Evolutionary conservation across 1,140 invertebrate species (phyloP).

Genomic region (Eciton burchellii): DNA sequence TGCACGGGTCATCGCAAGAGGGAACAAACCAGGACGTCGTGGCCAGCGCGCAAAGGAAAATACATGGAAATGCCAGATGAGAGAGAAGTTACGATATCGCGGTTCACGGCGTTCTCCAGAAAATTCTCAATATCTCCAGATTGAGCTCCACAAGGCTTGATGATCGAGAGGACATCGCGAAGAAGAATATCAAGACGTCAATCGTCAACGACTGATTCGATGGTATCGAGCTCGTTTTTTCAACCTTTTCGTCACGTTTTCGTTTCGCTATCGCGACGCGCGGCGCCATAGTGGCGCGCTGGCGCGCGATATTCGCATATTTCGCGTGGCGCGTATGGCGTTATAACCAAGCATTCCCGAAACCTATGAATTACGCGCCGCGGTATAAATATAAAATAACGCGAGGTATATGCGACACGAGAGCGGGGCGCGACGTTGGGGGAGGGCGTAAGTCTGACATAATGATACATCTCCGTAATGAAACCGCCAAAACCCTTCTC

Average conservation of each 20-base stretch:
- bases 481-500: constrained; percentile 69
- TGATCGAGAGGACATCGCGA: background rate
- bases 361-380: constrained; percentile 76
- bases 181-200: no score
- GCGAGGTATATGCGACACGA: constrained; percentile 35
- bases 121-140: background rate
- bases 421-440: constrained; percentile 41
- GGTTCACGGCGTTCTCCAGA: background rate
- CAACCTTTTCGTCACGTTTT: background rate
- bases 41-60: background rate
- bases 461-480: constrained; percentile 81
- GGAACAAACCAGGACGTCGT: background rate
- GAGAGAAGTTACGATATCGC: background rate
- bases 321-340: constrained; percentile 35
- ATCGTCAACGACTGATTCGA: constrained; percentile 9
- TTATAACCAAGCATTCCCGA: constrained; percentile 71
- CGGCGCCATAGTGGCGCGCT: no score
- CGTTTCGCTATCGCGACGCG: constrained; percentile 16
- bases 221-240: background rate
- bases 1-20: constrained; percentile 22
- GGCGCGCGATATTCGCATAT: constrained; percentile 60
- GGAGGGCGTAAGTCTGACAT: constrained; percentile 72
- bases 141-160: no score
- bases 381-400: constrained; percentile 78
- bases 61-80: constrained; percentile 9